phyloP scores from a whole-genome alignment of 2,113 vertebrate genomes.

The Halcyon senegalensis region DNA sequence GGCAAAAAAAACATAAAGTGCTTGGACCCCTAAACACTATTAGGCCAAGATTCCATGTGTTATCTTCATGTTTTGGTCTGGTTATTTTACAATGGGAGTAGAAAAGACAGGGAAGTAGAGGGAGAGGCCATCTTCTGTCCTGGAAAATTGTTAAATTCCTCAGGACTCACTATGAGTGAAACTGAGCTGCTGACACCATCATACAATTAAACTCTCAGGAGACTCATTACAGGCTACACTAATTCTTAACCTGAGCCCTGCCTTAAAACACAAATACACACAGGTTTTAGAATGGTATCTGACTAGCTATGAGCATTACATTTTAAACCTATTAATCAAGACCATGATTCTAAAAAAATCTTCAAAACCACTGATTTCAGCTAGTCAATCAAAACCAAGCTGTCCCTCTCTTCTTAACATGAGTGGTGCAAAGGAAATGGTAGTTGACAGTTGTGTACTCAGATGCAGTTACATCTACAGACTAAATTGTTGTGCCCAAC shows the following conservation, averaged over 20 bases:
- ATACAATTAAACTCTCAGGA: background rate
- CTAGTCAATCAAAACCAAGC: background rate
- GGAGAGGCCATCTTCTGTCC: background rate
- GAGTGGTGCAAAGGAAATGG: background rate
- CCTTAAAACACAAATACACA: background rate
- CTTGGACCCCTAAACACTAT: background rate
- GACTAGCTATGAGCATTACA: background rate
- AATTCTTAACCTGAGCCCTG: background rate
- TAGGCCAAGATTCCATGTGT: background rate
- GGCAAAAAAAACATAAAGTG: background rate
- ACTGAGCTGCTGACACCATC: background rate
- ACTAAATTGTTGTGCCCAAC: background rate
- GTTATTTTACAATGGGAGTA: background rate
- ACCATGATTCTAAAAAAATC: background rate
- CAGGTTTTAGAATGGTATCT: background rate
- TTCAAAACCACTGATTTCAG: background rate
- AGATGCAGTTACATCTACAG: background rate
- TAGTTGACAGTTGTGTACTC: background rate
- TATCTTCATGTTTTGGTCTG: background rate
- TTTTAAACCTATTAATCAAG: background rate
- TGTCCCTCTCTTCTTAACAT: background rate
- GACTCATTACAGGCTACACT: background rate
- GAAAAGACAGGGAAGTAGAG: background rate
- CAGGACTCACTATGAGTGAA: background rate
- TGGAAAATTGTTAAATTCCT: background rate